Conservation (phyloP, 2,888 invertebrate species). For the Alloplasta piceator region DNA sequence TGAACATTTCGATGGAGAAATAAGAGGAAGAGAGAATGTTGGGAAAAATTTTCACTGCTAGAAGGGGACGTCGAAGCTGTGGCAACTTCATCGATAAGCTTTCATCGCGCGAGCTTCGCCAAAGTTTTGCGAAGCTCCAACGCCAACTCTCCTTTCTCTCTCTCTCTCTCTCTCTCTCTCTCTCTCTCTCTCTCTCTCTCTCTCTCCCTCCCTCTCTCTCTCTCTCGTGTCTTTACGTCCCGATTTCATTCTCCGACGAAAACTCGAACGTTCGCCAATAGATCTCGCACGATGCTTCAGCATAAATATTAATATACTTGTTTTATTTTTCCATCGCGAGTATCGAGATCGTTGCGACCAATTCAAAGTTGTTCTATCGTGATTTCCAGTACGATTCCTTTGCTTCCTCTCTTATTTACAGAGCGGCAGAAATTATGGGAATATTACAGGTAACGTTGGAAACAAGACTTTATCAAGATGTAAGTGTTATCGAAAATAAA, state of each 20-base stretch:
- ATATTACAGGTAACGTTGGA: no score
- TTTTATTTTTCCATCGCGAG: no score
- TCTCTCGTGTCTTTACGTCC: neutral
- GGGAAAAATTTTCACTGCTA: slow-evolving; percentile 48
- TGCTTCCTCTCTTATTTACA: no score
- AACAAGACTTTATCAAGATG: no score
- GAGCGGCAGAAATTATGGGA: no score
- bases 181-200: neutral
- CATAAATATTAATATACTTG: no score
- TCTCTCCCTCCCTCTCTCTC: neutral
- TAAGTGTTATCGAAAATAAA: no score
- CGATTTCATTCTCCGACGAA: slow-evolving; percentile 39
- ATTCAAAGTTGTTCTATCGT: no score
- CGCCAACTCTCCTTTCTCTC: neutral
- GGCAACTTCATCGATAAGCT: slow-evolving; percentile 59
- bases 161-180: neutral
- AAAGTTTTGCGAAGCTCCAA: slow-evolving; percentile 53
- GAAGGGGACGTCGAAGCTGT: slow-evolving; percentile 7
- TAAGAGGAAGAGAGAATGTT: slow-evolving; percentile 3
- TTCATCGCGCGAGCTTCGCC: slow-evolving; percentile 36
- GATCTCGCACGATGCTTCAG: no score
- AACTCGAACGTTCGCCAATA: neutral
- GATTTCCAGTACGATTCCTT: no score
- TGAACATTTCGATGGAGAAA: slow-evolving; percentile 30
- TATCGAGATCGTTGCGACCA: no score